A percentile compares a stretch with the other conserved stretches of the same genome.
These are phyloP conservation scores for Nysson spinosus DNA, from an alignment of 2,888 invertebrate genomes.

Conservation along the genomic window DNA sequence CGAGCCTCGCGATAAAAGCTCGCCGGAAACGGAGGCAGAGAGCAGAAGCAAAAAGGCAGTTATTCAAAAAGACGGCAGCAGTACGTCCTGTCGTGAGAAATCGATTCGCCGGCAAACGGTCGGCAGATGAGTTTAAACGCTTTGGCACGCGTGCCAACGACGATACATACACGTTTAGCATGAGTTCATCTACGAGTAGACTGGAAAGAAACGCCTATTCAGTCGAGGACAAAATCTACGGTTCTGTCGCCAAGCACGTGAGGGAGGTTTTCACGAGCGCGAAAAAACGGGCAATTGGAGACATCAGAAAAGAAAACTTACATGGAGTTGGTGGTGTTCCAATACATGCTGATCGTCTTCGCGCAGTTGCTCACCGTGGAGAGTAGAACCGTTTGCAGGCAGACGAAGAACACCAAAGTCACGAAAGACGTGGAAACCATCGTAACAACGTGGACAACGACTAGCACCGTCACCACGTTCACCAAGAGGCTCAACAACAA, in stretches of 20 bases:
- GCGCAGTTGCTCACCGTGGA: slow-evolving; percentile 87
- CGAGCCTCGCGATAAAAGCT: slow-evolving; percentile 53
- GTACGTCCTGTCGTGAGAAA: slow-evolving; percentile 55
- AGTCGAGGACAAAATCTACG: background rate
- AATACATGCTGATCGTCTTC: slow-evolving; percentile 91
- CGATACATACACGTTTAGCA: slow-evolving; percentile 15
- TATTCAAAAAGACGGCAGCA: slow-evolving; percentile 54
- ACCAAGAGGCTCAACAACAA: slow-evolving; percentile 48
- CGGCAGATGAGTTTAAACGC: slow-evolving; percentile 50
- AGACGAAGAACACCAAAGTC: slow-evolving; percentile 78
- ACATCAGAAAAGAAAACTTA: slow-evolving; percentile 74
- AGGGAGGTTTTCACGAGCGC: background rate
- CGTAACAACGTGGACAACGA: slow-evolving; percentile 68
- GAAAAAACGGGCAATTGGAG: background rate
- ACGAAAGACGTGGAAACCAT: slow-evolving; percentile 76
- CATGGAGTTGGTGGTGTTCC: slow-evolving; percentile 95
- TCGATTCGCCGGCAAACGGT: slow-evolving; percentile 56
- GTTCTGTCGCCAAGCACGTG: slow-evolving; percentile 2
- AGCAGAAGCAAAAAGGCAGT: slow-evolving; percentile 31
- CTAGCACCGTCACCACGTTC: slow-evolving; percentile 61
- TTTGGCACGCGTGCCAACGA: slow-evolving; percentile 61
- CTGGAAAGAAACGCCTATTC: background rate
- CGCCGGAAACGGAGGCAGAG: slow-evolving; percentile 43
- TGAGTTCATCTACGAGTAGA: no score
- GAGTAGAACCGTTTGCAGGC: slow-evolving; percentile 82